Base-by-base conservation (phyloP, 2,888 invertebrate genomes). In the Elgonia sp. region DNA sequence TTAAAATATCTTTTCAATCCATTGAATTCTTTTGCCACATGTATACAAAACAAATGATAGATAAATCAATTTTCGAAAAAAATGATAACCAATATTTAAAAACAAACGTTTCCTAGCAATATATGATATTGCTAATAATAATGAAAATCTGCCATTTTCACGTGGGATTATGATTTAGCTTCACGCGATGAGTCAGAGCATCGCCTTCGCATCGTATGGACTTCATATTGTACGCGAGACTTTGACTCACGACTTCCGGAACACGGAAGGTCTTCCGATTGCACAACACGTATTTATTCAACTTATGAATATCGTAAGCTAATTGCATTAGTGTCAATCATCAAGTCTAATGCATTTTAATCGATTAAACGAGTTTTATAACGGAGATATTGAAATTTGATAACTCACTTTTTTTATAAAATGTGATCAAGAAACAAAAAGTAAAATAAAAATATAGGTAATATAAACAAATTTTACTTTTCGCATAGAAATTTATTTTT, bases 161-260 rank as follows among this genome's bases (percentile, higher is more conserved):
- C 83, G 84, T 87, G 79, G 87, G 88, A 80, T 88, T 88, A 77
- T 81, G 84, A 80, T 77, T 81, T 55, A 81, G 63, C 76, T 73
- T 12, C 7, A 20, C 37, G 29, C 60, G 65, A 79, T 83, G 85
- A 88, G 82, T 88, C 82, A 85, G 83, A 81, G 72, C 60, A 29
- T 88, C 88, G 88, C 88, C 85, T 88, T 85, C 83, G 83, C 84
- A 85, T 20, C 21, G 86, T 55, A 29, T 5, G 76, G 80, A 73
- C n/a, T 67, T 70, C 29, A 29, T 29, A 1, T 29, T 29, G 16
- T 20, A 29, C 20, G 63, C n/a, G 81, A 63, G 70, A 65, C 16
- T 88, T 88, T 85, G 88, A 88, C 85, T 88, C 88, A 85, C 63
- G 82, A 88, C 82, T 88, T 88, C 88, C 88, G 88, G 73, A 77